Base-by-base conservation (phyloP, 2,888 invertebrate genomes). In the Xylota sylvarum region DNA sequence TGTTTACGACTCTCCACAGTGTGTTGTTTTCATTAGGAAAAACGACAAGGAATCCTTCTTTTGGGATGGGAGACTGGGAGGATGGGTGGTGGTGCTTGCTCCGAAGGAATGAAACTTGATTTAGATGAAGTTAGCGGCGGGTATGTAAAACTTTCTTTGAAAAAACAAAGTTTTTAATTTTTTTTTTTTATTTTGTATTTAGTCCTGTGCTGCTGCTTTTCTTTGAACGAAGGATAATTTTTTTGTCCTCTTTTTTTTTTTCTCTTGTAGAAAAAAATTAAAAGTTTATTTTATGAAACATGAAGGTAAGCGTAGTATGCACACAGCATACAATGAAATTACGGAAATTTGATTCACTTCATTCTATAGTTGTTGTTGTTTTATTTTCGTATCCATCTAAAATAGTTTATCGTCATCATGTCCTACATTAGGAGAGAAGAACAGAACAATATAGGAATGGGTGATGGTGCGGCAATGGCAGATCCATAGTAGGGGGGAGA, bases 401-500 rank as follows among this genome's bases (percentile, higher is more conserved):
- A 89, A 88, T 89, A 88, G 89, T 89, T 89, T 88, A 88, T 88
- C 88, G 88, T 88, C 87, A 83, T 88, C 87, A 88, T 88, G 86
- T 82, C 77, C 76, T 84, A 74, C 82, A 88, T 88, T 77, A 80
- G 80, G 78, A 86, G 77, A 64, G 55, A 64, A 79, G 56, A 73
- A 52, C 60, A 35, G 10, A 40, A 52, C 40, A 55, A 77, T 69
- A 46, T 48, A 9, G 52, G 72, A 81, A 60, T 81, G 50, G 52
- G 72, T 32, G 72, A 65, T 9, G 37, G 37, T 10, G 37, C 19
- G 50, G 58, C 7, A 64, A 7, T 7, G 14, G 83, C 60, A 88
- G 46, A 87, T 87, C 77, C 83, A 70, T 74, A 19, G 58, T 62
- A 70, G 40, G 35, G 19, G 1, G 17, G 12, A 30, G 37, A 4